These are phyloP conservation scores for Epistrophe grossulariae DNA, from an alignment of 2,888 invertebrate genomes.

Conservation along the genomic window DNA sequence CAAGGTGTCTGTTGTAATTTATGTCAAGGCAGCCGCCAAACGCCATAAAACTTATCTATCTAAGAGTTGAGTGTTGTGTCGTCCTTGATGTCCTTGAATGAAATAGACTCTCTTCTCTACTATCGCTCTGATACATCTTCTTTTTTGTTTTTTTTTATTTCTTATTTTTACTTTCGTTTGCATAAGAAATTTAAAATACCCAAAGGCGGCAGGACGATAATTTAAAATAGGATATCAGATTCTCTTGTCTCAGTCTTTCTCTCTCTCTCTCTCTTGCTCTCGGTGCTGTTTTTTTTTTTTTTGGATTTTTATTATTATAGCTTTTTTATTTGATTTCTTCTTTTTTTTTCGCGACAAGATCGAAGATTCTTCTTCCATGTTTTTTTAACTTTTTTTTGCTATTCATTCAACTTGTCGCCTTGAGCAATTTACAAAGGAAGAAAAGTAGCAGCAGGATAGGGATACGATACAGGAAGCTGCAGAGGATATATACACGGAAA, in stretches of 20 bases:
- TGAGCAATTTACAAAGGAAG: constrained; percentile 50
- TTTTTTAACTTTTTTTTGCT: constrained; percentile 33
- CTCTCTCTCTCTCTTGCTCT: neutral
- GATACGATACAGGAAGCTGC: constrained; percentile 14
- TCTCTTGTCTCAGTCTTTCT: constrained; percentile 48
- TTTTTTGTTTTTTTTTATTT: constrained; percentile 24
- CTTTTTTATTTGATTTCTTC: constrained; percentile 62
- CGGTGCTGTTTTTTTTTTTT: constrained; percentile 3
- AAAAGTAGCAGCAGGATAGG: neutral
- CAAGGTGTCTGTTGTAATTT: constrained; percentile 56
- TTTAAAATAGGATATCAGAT: constrained; percentile 73
- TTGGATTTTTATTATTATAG: constrained; percentile 32
- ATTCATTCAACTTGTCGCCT: constrained; percentile 68
- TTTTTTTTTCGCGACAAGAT: constrained; percentile 64
- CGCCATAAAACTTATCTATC: constrained; percentile 48
- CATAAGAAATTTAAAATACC: constrained; percentile 72
- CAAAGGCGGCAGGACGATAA: constrained; percentile 68
- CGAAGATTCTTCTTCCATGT: constrained; percentile 60
- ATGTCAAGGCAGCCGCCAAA: constrained; percentile 56
- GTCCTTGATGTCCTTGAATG: constrained; percentile 53
- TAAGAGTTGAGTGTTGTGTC: constrained; percentile 32
- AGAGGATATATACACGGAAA: neutral
- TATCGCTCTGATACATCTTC: constrained; percentile 27
- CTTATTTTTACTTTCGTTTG: constrained; percentile 62
- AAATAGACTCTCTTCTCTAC: constrained; percentile 52